Evolutionary conservation across 1,140 invertebrate species (phyloP), one percentile per base, ranked within the genome.

Genomic region (Drosophila tristis): DNA sequence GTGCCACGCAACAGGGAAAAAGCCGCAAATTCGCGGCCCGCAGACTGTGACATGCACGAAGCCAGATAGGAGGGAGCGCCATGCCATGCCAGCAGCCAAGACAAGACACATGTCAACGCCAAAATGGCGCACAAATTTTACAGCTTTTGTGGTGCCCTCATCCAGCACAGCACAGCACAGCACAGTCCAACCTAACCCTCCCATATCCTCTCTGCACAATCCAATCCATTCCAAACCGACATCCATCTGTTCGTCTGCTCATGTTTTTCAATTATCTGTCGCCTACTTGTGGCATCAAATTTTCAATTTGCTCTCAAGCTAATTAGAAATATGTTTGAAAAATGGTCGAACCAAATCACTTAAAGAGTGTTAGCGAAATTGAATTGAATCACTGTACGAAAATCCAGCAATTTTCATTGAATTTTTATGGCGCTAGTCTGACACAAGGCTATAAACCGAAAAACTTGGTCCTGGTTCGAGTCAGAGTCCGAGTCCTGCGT

Each of bases 31-130:
- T 39, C 35, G 35, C 58, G 62, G 35, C 31, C 31, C 31, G 31
- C 31, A 13, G 9, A 55, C 56, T 57, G 20, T 47, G 43, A 51
- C 23, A 43, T 57, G 15, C 60, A 44, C 49, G 48, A 29, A 49
- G 15, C 56, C 39, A 29, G 31, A 11, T 31, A 29, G 15, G 5
- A 6, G 13, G 44, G 48, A 26, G 55, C 47, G 16, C 23, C 23
- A 25, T 25, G 23, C 44, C 48, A 16, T 16, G n/a, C 35, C 35
- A 31, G 31, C 31, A 31, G 31, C 8, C 51, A 60, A 80, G 55
- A 57, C 72, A 65, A 76, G 76, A 80, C 82, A 86, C 74, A 81
- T 87, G 82, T 87, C 82, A 86, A 81, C 82, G 70, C 65, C 68
- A 79, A 66, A 61, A 80, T 77, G 56, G 73, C 74, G 55, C 64